A percentile compares a stretch with the other conserved stretches of the same genome.
Evolutionary conservation across 2,113 vertebrate genomes (phyloP).

Genomic region (Butorides virescens): DNA sequence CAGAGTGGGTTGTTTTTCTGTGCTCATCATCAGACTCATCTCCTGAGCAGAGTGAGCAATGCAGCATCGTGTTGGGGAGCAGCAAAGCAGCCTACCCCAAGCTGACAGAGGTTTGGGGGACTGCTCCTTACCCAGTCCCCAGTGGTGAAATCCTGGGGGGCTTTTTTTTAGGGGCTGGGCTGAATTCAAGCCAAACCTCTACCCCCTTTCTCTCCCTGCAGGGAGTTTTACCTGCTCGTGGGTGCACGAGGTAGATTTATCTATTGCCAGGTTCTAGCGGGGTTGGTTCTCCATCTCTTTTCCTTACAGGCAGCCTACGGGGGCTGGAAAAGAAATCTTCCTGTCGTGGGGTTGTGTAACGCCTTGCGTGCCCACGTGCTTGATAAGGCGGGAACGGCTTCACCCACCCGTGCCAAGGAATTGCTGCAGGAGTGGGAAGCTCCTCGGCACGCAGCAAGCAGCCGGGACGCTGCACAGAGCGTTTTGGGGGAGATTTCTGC

Average conservation of each 20-base stretch:
- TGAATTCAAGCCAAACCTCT: neutral
- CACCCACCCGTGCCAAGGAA: neutral
- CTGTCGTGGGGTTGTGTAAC: neutral
- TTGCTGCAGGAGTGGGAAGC: neutral
- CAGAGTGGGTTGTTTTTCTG: neutral
- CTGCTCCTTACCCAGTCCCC: neutral
- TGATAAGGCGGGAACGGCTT: neutral
- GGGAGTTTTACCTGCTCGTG: neutral
- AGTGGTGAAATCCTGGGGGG: rapidly evolving
- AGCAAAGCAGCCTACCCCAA: rapidly evolving
- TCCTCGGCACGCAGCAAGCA: neutral
- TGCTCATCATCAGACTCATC: too few species aligned
- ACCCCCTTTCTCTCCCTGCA: neutral
- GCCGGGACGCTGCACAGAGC: rapidly evolving
- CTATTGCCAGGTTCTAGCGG: neutral
- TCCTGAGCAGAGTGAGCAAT: neutral
- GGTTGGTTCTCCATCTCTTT: neutral
- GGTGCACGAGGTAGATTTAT: neutral
- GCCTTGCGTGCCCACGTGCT: neutral
- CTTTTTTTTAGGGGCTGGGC: neutral
- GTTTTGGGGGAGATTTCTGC: neutral
- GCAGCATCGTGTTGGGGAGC: neutral
- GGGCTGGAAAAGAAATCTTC: neutral
- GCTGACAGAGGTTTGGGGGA: neutral
- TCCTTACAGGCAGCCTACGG: neutral